Evolutionary conservation across 2,113 vertebrate genomes (phyloP).

Genomic region (Alectura lathami): DNA sequence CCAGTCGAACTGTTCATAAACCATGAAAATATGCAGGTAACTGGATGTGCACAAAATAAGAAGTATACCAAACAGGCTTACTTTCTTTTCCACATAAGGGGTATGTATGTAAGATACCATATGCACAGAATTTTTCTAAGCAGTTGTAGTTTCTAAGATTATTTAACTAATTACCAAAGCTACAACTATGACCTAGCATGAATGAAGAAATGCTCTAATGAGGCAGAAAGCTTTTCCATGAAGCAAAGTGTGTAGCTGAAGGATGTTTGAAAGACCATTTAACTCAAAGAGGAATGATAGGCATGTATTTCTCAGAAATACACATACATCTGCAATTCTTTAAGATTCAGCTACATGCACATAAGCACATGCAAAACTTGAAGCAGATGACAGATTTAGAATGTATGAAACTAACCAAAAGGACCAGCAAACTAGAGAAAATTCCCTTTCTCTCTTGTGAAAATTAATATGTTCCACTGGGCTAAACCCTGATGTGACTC

Average conservation of each 20-base stretch:
- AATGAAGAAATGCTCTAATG: not conserved
- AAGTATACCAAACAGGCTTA: not conserved
- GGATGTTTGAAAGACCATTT: not conserved
- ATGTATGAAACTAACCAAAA: conserved; percentile 16
- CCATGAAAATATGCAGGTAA: not conserved
- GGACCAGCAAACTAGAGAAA: not conserved
- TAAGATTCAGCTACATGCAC: conserved; percentile 10
- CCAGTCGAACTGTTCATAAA: not conserved
- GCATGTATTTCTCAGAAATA: conserved; percentile 18
- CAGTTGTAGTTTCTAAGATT: not conserved
- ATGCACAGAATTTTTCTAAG: not conserved
- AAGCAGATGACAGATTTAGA: conserved; percentile 49
- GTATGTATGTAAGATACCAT: not conserved
- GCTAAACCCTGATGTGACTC: not conserved
- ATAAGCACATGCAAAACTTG: conserved; percentile 7
- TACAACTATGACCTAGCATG: not conserved
- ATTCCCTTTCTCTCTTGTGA: not conserved
- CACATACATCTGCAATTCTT: conserved; percentile 14
- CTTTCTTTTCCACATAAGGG: not conserved
- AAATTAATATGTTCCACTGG: not conserved
- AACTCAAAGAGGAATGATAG: not conserved
- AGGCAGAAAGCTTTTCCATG: not conserved
- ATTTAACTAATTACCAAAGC: not conserved
- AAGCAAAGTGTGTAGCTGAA: not conserved
- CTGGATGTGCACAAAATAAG: not conserved